Evolutionary conservation across 2,888 invertebrate species (phyloP), one percentile per base, ranked within the genome.

Genomic region (Archaeoteleia sp.): DNA sequence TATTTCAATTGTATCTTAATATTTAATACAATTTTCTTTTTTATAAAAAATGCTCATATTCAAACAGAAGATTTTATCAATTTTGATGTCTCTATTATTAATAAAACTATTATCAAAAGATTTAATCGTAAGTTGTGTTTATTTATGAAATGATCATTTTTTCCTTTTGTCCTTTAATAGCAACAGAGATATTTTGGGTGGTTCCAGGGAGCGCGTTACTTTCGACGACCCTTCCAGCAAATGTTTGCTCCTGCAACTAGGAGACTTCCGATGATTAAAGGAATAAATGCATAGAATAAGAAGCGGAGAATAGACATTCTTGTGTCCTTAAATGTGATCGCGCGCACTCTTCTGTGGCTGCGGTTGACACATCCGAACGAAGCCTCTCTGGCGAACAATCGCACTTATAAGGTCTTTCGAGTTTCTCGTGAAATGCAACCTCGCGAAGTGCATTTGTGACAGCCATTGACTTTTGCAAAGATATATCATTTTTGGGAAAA

Each of bases 311-410:
- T 57, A 67, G 61, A 67, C 61, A 67, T 67, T 67, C 60, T 55
- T 55, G 29, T 61, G 46, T 61, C 61, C 61, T 57, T 62, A 67
- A 67, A 61, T 57, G 62, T 57, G 62, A 67, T 61, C 69, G 55
- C 48, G 57, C 57, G 54, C 49, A 61, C 58, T 58, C 58, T 58
- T 62, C 57, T 58, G 58, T 15, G 61, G 57, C 54, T 37, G 51
- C 49, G 53, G 66, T 66, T 66, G 61, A 58, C 65, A 67, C 57
- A 61, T 65, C 48, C 53, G 53, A 65, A 57, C 61, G 69, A 69
- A 69, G 65, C 65, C 62, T 54, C 35, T 14, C 35, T 62, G 57
- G 43, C 54, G 58, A 55, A 66, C 61, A 62, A 65, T 62, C 66
- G 49, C 66, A 61, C 65, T 63, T 68, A 45, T 60, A 55, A 51